Evolutionary conservation across 1,140 invertebrate genomes (phyloP).

Genomic region (Agrypnia vestita): DNA sequence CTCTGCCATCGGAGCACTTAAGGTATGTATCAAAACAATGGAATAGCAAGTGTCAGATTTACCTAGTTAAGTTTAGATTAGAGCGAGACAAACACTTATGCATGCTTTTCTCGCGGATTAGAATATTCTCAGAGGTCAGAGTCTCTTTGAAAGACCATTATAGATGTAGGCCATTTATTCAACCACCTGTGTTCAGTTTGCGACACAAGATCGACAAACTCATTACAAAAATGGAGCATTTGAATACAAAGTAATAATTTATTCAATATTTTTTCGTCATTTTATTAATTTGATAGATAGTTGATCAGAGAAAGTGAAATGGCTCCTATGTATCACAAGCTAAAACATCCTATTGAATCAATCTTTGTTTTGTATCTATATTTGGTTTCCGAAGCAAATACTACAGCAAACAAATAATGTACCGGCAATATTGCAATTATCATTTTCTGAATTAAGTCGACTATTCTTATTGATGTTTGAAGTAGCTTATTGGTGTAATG

Average conservation of each 20-base stretch:
- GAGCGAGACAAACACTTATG: neutral
- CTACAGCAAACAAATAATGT: neutral
- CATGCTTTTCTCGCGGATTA: too few relatives aligned
- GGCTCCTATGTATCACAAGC: neutral
- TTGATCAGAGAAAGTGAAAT: too few relatives aligned
- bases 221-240: too few relatives aligned
- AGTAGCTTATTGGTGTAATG: too few relatives aligned
- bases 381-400: neutral
- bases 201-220: too few relatives aligned
- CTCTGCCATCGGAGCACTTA: conserved; percentile 47
- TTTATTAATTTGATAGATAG: neutral
- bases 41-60: neutral
- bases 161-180: too few relatives aligned
- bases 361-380: neutral
- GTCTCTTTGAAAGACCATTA: too few relatives aligned
- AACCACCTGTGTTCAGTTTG: neutral
- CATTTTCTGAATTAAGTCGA: too few relatives aligned
- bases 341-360: neutral
- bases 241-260: too few relatives aligned
- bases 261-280: neutral
- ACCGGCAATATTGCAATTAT: neutral
- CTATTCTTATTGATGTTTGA: too few relatives aligned
- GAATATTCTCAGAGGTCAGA: too few relatives aligned
- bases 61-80: neutral
- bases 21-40: conserved; percentile 32